phyloP scores from a whole-genome alignment of 2,888 invertebrate genomes.

The Phytoseiulus persimilis region DNA sequence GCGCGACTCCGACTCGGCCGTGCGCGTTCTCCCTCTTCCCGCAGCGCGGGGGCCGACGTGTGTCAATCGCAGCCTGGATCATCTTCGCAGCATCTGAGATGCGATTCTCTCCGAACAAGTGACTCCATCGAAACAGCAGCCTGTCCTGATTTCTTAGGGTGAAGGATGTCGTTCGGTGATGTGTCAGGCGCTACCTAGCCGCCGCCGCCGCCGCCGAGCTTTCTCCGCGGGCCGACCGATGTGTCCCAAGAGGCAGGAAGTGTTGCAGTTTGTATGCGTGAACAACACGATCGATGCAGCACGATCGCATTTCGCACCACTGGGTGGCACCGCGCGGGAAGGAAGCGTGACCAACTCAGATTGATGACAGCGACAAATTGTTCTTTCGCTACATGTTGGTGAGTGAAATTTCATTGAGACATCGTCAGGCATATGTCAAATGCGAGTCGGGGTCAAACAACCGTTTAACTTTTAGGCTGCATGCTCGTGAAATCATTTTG shows the following conservation, averaged over 20 bases:
- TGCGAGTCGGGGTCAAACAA: neutral
- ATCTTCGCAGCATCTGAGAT: no score
- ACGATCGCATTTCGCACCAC: neutral
- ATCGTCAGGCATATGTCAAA: constrained; percentile 5
- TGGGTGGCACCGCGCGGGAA: neutral
- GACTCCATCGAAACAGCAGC: no score
- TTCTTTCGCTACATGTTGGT: neutral
- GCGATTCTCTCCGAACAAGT: no score
- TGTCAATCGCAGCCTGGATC: no score
- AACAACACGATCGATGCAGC: neutral
- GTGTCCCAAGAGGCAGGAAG: neutral
- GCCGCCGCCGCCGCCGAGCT: no score
- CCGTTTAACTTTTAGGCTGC: neutral
- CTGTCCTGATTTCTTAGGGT: no score
- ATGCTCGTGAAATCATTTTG: neutral
- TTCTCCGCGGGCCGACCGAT: neutral
- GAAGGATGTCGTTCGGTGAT: no score
- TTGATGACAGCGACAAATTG: constrained; percentile 5
- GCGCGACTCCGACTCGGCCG: no score
- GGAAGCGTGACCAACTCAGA: neutral
- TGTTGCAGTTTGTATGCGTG: neutral
- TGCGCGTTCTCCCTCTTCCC: neutral
- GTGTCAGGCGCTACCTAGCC: neutral
- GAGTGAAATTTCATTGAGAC: constrained; percentile 5
- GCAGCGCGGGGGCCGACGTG: no score